Evolutionary conservation across 2,113 vertebrate species (phyloP).

Genomic region (Podarcis cretensis): DNA sequence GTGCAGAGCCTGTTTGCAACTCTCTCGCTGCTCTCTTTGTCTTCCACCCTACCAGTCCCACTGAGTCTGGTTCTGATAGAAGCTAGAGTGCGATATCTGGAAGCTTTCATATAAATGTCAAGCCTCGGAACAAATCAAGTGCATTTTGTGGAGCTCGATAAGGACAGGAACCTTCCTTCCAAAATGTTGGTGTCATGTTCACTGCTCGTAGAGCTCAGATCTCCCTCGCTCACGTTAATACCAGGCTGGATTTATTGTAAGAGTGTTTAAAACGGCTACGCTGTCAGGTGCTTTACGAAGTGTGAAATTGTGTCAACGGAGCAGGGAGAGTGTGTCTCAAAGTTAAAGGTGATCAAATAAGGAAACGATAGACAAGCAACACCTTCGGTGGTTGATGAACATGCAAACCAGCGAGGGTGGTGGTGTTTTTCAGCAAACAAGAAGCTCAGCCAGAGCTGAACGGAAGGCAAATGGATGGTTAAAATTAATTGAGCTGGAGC

Average conservation of each 20-base stretch:
- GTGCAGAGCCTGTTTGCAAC: too few relatives aligned
- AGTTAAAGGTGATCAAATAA: slow-evolving; percentile 43
- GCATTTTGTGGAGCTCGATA: slow-evolving; percentile 7
- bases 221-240: neutral
- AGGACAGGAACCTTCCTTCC: neutral
- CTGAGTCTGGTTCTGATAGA: too few relatives aligned
- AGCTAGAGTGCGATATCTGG: too few relatives aligned
- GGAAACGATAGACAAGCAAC: slow-evolving; percentile 23
- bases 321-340: neutral
- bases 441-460: slow-evolving; percentile 31
- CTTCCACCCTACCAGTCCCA: too few relatives aligned
- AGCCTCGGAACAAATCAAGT: rapidly evolving
- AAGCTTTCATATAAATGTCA: too few relatives aligned
- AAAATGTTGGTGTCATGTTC: neutral
- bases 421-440: neutral
- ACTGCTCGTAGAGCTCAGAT: neutral
- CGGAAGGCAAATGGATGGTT: neutral
- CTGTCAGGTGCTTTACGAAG: slow-evolving; percentile 54
- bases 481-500: slow-evolving; percentile 1
- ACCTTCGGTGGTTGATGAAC: slow-evolving; percentile 27
- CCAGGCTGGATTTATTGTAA: slow-evolving; percentile 36
- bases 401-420: neutral
- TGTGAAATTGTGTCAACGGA: slow-evolving; percentile 64
- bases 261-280: slow-evolving; percentile 40
- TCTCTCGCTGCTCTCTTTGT: too few relatives aligned